Percentiles rank a stretch among this genome's conserved stretches.
Conservation (phyloP, 2,113 vertebrate genomes). For the Dicaeum eximium region DNA sequence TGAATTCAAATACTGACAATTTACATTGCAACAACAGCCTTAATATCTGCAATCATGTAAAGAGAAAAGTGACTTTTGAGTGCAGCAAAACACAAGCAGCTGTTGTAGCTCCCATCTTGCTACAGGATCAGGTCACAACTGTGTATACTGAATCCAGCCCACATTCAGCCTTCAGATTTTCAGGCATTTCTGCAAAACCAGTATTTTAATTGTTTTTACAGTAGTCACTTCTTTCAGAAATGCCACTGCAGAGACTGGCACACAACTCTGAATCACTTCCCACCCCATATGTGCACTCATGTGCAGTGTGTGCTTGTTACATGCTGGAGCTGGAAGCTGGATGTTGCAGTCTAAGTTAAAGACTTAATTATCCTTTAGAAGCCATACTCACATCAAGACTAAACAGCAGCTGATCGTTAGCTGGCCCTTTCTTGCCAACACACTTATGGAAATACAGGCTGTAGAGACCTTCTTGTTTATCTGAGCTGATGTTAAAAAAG, state of each 20-base stretch:
- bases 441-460: slow-evolving; percentile 88
- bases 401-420: slow-evolving; percentile 58
- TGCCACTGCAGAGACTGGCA: background rate
- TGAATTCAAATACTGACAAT: background rate
- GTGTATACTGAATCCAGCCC: background rate
- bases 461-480: slow-evolving; percentile 82
- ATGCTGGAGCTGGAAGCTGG: background rate
- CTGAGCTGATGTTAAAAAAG: slow-evolving; percentile 77
- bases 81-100: background rate
- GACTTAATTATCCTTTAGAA: background rate
- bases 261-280: background rate
- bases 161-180: background rate
- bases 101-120: background rate
- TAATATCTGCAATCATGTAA: background rate
- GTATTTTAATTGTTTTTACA: background rate
- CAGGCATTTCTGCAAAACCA: background rate
- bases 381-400: slow-evolving; percentile 80
- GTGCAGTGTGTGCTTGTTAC: background rate
- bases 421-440: background rate
- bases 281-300: background rate
- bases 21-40: background rate
- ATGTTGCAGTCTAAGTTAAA: background rate
- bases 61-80: background rate
- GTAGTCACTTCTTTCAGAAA: background rate
- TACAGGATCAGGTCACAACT: background rate